A percentile compares a stretch with the other conserved stretches of the same genome.
Evolutionary conservation across 2,113 vertebrate species (phyloP).

Genomic region (Tympanuchus pallidicinctus): DNA sequence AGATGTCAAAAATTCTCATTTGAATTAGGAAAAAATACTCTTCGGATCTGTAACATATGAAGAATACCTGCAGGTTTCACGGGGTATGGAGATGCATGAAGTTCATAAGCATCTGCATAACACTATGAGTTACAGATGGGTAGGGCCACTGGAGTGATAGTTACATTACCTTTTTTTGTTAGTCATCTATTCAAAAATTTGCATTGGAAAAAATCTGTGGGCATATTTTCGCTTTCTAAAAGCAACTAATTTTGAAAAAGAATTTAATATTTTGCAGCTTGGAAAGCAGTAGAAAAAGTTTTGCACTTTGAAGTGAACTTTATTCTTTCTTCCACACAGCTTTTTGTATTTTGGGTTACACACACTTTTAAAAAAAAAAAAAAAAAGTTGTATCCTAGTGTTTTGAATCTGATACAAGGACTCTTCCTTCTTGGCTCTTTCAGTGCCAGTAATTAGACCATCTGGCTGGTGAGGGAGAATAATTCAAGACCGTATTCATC

Average conservation of each 20-base stretch:
- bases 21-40: neutral
- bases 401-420: slow-evolving; percentile 21
- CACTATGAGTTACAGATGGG: neutral
- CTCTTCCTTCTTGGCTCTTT: slow-evolving; percentile 26
- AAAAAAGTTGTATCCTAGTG: neutral
- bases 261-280: neutral
- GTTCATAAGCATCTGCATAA: neutral
- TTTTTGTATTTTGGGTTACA: neutral
- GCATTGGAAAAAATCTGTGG: neutral
- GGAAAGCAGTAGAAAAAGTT: neutral
- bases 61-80: slow-evolving; percentile 11
- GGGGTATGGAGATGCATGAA: neutral
- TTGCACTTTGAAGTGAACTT: neutral
- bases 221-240: neutral
- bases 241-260: neutral
- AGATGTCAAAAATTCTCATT: neutral
- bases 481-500: slow-evolving; percentile 46
- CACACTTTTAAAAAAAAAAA: too few relatives aligned
- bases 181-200: neutral
- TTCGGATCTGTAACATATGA: slow-evolving; percentile 11
- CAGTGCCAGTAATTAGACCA: slow-evolving; percentile 43
- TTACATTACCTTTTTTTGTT: neutral
- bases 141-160: neutral
- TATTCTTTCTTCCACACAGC: neutral
- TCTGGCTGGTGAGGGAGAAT: slow-evolving; percentile 35